Evolutionary conservation across 53 echinoderm and acorn worm genomes (phyloP).

Genomic region (Patiria pectinifera): DNA sequence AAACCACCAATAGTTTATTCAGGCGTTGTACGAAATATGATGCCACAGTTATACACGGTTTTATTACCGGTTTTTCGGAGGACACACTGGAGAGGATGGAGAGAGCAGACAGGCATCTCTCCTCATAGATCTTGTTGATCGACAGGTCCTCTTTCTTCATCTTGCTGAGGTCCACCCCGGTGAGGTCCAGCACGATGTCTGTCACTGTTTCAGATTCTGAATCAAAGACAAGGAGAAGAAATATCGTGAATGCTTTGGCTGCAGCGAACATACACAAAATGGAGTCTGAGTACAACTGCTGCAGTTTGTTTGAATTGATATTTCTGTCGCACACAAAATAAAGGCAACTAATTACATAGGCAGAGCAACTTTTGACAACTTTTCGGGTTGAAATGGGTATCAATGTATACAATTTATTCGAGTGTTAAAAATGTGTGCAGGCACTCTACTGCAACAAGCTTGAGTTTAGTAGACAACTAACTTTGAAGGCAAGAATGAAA

Average conservation of each 20-base stretch:
- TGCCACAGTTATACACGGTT: neutral
- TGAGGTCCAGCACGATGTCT: slow-evolving; percentile 87
- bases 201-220: slow-evolving; percentile 78
- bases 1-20: too few species aligned
- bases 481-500: too few species aligned
- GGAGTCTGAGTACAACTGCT: neutral
- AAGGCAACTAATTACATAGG: too few species aligned
- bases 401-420: too few species aligned
- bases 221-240: neutral
- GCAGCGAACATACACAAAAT: neutral
- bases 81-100: slow-evolving; percentile 74
- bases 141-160: slow-evolving; percentile 85
- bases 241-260: neutral
- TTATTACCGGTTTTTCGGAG: slow-evolving; percentile 74
- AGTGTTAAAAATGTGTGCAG: too few species aligned
- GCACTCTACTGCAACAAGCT: too few species aligned
- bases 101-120: slow-evolving; percentile 92
- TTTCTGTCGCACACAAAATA: too few species aligned
- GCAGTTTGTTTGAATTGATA: too few species aligned
- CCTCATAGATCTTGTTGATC: slow-evolving; percentile 83
- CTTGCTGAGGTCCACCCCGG: slow-evolving; percentile 85
- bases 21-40: too few species aligned
- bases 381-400: too few species aligned
- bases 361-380: too few species aligned
- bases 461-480: too few species aligned